These are phyloP conservation scores for Neodiprion fabricii DNA, from an alignment of 1,140 invertebrate genomes.

Conservation along the genomic window DNA sequence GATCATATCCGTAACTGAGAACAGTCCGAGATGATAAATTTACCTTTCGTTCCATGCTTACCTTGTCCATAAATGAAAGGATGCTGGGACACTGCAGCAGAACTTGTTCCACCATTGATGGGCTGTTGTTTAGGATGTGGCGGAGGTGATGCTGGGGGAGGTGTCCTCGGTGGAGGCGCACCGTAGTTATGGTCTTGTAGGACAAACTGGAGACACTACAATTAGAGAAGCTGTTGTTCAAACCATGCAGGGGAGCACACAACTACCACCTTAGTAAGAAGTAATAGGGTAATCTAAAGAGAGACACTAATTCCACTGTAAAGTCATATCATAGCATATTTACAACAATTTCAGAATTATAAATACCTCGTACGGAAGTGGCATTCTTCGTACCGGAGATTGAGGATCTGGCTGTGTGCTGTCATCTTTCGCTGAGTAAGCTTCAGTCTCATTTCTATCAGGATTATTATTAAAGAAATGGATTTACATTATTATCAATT, in stretches of 20 bases:
- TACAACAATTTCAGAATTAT: background rate
- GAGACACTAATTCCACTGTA: background rate
- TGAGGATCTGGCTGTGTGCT: slow-evolving; percentile 35
- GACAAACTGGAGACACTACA: slow-evolving; percentile 69
- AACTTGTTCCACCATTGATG: slow-evolving; percentile 48
- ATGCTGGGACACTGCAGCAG: slow-evolving; percentile 45
- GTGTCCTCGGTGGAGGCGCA: slow-evolving; percentile 70
- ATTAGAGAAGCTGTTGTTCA: slow-evolving; percentile 49
- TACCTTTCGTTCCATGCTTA: slow-evolving; percentile 27
- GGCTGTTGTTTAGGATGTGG: slow-evolving; percentile 52
- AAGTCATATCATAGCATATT: background rate
- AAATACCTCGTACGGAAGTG: slow-evolving; percentile 54
- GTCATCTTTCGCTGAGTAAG: slow-evolving; percentile 41
- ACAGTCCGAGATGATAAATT: slow-evolving; percentile 17
- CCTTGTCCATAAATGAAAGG: slow-evolving; percentile 54
- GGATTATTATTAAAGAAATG: background rate
- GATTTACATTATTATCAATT: background rate
- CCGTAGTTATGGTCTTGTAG: slow-evolving; percentile 85
- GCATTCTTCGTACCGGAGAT: slow-evolving; percentile 49
- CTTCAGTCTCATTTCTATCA: slow-evolving; percentile 43
- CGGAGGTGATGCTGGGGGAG: slow-evolving; percentile 63
- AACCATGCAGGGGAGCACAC: slow-evolving; percentile 53
- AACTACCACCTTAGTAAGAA: slow-evolving; percentile 39
- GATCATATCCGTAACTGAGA: slow-evolving; percentile 13
- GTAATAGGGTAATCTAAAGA: slow-evolving; percentile 3